Percentiles rank a stretch among this genome's conserved stretches.
Evolutionary conservation across 2,113 vertebrate species (phyloP).

Genomic region (Myodes glareolus): DNA sequence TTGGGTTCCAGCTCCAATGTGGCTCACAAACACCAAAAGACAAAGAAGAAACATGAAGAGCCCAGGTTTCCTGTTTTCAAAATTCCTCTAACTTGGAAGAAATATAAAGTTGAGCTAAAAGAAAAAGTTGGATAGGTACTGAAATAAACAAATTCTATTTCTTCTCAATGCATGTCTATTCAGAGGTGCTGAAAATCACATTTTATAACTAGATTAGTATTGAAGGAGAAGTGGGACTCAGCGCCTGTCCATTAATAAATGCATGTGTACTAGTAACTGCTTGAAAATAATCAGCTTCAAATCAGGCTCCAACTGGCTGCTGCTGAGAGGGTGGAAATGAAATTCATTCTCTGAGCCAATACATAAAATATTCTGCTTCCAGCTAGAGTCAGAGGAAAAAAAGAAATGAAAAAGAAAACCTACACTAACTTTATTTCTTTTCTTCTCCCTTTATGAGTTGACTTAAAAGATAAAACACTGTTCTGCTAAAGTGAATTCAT

Average conservation of each 20-base stretch:
- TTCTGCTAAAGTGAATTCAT: conserved; percentile 58
- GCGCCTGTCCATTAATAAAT: conserved; percentile 52
- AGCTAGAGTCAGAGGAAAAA: conserved; percentile 12
- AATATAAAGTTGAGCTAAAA: conserved; percentile 59
- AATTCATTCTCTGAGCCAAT: conserved; percentile 47
- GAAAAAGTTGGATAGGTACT: conserved; percentile 50
- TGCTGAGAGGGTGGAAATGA: conserved; percentile 62
- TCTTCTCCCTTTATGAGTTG: conserved; percentile 39
- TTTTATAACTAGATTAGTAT: conserved; percentile 60
- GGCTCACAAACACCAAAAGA: background rate
- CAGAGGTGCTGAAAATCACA: conserved; percentile 63
- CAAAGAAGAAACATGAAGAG: background rate
- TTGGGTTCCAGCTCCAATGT: background rate
- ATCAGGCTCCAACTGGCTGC: conserved; percentile 64
- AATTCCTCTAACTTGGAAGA: background rate
- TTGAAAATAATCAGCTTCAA: conserved; percentile 70
- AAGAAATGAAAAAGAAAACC: background rate
- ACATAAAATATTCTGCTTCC: conserved; percentile 52
- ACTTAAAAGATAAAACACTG: conserved; percentile 54
- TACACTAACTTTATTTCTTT: conserved; percentile 9
- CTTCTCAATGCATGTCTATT: conserved; percentile 29
- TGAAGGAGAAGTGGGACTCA: conserved; percentile 50
- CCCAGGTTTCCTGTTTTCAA: background rate
- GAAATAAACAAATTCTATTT: conserved; percentile 58
- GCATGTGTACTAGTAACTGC: conserved; percentile 44